Conservation (phyloP, 2,888 invertebrate genomes). For the Endotricha flammealis region DNA sequence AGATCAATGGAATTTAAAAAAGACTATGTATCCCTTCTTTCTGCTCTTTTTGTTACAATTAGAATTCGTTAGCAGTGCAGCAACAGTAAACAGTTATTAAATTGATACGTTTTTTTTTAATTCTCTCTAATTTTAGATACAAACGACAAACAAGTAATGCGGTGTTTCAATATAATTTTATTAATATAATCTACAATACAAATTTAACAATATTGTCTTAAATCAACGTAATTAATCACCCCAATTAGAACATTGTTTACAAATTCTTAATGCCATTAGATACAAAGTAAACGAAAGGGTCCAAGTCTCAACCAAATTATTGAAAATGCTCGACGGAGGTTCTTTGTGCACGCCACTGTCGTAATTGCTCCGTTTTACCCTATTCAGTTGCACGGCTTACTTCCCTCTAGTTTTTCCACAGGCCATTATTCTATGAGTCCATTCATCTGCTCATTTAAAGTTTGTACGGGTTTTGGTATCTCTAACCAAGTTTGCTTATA, state of each 20-base stretch:
- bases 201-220: no score
- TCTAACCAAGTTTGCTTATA: no score
- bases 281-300: background rate
- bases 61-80: no score
- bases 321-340: background rate
- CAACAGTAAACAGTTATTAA: no score
- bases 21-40: no score
- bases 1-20: no score
- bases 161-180: no score
- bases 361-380: slow-evolving; percentile 12
- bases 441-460: slow-evolving; percentile 6
- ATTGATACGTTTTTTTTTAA: no score
- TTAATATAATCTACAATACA: no score
- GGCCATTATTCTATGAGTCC: slow-evolving; percentile 2
- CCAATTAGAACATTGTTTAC: background rate
- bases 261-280: background rate
- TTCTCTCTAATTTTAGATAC: no score
- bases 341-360: slow-evolving; percentile 6
- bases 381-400: slow-evolving; percentile 5
- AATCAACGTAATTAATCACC: background rate
- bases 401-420: slow-evolving; percentile 6
- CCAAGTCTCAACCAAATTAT: slow-evolving; percentile 1
- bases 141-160: no score
- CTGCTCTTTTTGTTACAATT: no score
- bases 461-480: background rate